Evolutionary conservation across 2,797 vertebrate genomes (phyloP).

Genomic region (Trichosurus vulpecula): DNA sequence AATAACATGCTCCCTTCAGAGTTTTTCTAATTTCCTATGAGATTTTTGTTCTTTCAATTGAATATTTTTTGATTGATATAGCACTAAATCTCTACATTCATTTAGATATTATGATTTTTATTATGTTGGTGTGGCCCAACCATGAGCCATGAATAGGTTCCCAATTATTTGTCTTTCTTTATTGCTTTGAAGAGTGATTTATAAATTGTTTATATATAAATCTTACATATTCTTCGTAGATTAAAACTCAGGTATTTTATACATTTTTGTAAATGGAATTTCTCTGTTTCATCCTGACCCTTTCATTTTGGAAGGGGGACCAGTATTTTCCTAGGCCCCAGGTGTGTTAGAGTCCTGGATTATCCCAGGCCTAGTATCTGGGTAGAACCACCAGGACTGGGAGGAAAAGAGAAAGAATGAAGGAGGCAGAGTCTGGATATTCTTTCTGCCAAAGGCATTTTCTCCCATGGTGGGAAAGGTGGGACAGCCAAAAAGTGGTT

Average conservation of each 20-base stretch:
- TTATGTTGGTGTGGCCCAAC: not conserved
- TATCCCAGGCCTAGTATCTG: not conserved
- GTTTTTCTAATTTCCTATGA: not conserved
- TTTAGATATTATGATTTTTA: not conserved
- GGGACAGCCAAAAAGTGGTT: not conserved
- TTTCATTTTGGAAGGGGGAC: not conserved
- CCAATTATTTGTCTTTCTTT: not conserved
- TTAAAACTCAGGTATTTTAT: not conserved
- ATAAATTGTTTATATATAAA: not conserved
- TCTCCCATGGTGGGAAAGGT: not conserved
- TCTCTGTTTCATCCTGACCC: not conserved
- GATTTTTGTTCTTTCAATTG: not conserved
- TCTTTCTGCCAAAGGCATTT: not conserved
- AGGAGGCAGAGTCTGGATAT: not conserved
- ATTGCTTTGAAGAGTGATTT: not conserved
- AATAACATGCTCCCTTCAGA: not conserved
- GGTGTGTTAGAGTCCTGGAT: not conserved
- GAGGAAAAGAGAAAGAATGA: not conserved
- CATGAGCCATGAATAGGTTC: not conserved
- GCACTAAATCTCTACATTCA: not conserved
- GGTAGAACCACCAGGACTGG: not conserved
- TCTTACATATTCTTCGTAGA: not conserved
- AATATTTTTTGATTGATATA: not conserved
- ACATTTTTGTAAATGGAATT: not conserved
- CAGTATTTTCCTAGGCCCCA: not conserved